Evolutionary conservation across 2,113 vertebrate species (phyloP), one percentile per base, ranked within the genome.

Genomic region (Odontophorus gujanensis): DNA sequence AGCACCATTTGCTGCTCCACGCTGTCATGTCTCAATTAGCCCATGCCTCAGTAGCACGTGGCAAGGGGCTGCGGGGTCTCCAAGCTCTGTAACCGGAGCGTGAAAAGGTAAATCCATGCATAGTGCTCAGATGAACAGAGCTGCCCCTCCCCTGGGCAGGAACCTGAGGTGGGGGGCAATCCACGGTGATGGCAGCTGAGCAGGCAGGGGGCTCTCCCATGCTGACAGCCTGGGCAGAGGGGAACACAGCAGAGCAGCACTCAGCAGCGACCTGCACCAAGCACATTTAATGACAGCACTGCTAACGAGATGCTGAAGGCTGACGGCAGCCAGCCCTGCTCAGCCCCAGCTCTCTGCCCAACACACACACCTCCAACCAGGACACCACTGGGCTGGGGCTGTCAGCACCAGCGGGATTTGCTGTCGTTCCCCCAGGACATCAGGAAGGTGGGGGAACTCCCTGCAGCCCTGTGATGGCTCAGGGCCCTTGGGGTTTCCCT

Each of bases 11-110:
- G 76, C 87, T 91, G 57, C 77, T 16, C 0, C 48, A 28, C 28
- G 78, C 85, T 91, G 94, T 89, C 87, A 88, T 1, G 0, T 91
- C 91, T 95, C 95, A 95, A 83, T 95, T 91, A 90, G 68, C 58
- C 5, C 32, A 57, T 32, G 42, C 36, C 48, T 2, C 12, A 43
- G 57, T 14, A 78, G 21, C 0, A 0, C 28, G 69, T 32, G 69
- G 61, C 65, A 21, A 1, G 19, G 14, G 92, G 79, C 78, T 81
- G 59, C 7, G 1, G 38, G 72, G 55, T 89, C 87, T 71, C 67
- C 89, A 63, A 65, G 93, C 79, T 87, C 7, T 51, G 72, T 22
- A 2, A 16, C 14, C 71, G 10, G 28, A 69, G 42, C 25, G 5
- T 4, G 25, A 61, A 51, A 79, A 81, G 48, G 73, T 67, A 62